Conservation (phyloP, 1,140 invertebrate species). For the Goniozus legneri region DNA sequence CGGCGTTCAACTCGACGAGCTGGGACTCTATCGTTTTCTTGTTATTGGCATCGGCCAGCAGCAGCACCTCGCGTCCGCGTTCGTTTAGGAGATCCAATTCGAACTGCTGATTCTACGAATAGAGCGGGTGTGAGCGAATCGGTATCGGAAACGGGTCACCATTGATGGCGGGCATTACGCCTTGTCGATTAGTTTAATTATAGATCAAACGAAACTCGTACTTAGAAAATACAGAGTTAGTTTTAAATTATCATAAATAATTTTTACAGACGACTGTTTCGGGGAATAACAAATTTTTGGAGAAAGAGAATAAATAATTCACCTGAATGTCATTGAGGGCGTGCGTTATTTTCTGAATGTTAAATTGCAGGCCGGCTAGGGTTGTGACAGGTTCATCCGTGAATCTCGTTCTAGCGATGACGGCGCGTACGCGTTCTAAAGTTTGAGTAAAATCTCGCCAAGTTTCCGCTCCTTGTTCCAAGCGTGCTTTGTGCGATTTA, state of each 20-base stretch:
- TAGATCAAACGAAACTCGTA: too few species aligned
- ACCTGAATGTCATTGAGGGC: constrained; percentile 77
- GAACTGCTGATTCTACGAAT: constrained; percentile 59
- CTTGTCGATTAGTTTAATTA: too few species aligned
- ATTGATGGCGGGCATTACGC: too few species aligned
- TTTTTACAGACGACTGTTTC: too few species aligned
- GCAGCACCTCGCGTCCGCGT: constrained; percentile 62
- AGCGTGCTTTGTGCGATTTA: constrained; percentile 68
- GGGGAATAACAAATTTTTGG: constrained; percentile 19
- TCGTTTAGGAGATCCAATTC: constrained; percentile 66
- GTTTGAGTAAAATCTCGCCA: constrained; percentile 78
- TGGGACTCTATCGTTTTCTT: constrained; percentile 61
- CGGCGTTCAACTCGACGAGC: constrained; percentile 61
- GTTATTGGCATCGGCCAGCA: constrained; percentile 63
- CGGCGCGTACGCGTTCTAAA: constrained; percentile 70
- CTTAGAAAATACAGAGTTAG: too few species aligned
- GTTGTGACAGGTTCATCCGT: constrained; percentile 73
- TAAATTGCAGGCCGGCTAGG: constrained; percentile 72
- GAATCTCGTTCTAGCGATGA: constrained; percentile 70
- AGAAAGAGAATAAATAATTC: constrained; percentile 4
- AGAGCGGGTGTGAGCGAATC: neutral
- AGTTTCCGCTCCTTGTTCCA: constrained; percentile 74
- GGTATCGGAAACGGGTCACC: too few species aligned
- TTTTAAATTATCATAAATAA: too few species aligned
- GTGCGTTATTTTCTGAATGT: constrained; percentile 76